These are phyloP conservation scores for Brachionichthys hirsutus DNA, from an alignment of 2,113 vertebrate genomes.

Conservation along the genomic window DNA sequence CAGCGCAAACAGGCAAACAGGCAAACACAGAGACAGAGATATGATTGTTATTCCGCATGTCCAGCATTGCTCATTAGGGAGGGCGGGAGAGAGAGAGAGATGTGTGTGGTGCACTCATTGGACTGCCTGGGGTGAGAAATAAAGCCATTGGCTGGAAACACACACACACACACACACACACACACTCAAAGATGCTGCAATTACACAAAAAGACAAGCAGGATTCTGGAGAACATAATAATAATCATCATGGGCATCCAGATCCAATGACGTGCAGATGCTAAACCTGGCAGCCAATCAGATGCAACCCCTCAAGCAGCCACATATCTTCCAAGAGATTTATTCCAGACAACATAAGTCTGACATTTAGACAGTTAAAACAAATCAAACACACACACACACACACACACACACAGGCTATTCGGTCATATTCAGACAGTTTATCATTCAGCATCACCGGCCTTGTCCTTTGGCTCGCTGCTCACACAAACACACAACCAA, in stretches of 20 bases:
- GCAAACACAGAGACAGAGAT: constrained; percentile 48
- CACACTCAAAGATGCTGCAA: too few relatives aligned
- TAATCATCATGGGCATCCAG: too few relatives aligned
- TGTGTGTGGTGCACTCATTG: constrained; percentile 55
- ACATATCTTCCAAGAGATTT: background rate
- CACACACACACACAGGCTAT: background rate
- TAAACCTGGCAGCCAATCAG: background rate
- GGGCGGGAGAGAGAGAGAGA: constrained; percentile 37
- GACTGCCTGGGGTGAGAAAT: constrained; percentile 34
- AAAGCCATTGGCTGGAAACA: constrained; percentile 11
- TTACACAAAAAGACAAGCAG: too few relatives aligned
- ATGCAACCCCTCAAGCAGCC: background rate
- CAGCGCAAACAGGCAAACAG: constrained; percentile 51
- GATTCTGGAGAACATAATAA: too few relatives aligned
- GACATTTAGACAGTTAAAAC: constrained; percentile 2
- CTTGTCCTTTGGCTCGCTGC: constrained; percentile 32
- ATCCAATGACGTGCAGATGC: background rate
- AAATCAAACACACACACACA: constrained; percentile 10
- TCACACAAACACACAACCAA: constrained; percentile 42
- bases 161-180: background rate
- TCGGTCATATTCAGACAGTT: constrained; percentile 14
- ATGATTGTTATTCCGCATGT: constrained; percentile 51
- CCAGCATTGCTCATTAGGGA: constrained; percentile 63
- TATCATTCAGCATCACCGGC: constrained; percentile 17
- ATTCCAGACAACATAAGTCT: background rate